phyloP scores from a whole-genome alignment of 2,888 invertebrate species.

The Hypselothyrea guttata region DNA sequence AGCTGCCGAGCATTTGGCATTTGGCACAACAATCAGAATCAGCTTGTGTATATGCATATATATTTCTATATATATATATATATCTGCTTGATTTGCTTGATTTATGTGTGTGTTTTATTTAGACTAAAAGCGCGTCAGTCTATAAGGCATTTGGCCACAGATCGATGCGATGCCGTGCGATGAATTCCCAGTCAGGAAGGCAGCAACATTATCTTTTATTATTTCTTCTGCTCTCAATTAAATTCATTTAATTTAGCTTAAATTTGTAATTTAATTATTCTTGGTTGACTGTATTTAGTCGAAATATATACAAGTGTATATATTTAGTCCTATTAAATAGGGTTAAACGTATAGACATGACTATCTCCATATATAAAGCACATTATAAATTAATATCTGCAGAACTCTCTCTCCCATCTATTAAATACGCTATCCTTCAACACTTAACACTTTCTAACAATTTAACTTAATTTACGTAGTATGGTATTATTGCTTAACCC shows the following conservation, averaged over 20 bases:
- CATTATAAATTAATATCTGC: too few relatives aligned
- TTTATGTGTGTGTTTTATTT: conserved; percentile 45
- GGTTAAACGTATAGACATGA: too few relatives aligned
- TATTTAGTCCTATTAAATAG: too few relatives aligned
- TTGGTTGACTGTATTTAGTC: not conserved
- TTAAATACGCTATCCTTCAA: too few relatives aligned
- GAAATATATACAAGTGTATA: conserved; percentile 3
- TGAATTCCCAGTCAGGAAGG: conserved; percentile 20
- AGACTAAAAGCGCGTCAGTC: conserved; percentile 46
- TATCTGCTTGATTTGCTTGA: conserved; percentile 42
- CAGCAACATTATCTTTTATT: conserved; percentile 23
- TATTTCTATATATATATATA: too few relatives aligned
- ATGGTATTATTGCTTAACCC: too few relatives aligned
- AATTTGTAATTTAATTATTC: too few relatives aligned
- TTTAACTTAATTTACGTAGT: too few relatives aligned
- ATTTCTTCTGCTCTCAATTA: conserved; percentile 5
- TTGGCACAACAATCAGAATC: conserved; percentile 67
- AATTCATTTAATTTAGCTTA: conserved; percentile 2
- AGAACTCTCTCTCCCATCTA: too few relatives aligned
- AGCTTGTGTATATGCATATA: conserved; percentile 59
- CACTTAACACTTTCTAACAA: too few relatives aligned
- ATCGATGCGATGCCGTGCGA: conserved; percentile 39
- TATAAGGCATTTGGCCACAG: conserved; percentile 40
- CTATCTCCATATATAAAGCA: conserved; percentile 3
- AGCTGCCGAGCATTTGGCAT: conserved; percentile 33